These are phyloP conservation scores for Frieseomelitta varia DNA, from an alignment of 1,140 invertebrate species.

Conservation along the genomic window DNA sequence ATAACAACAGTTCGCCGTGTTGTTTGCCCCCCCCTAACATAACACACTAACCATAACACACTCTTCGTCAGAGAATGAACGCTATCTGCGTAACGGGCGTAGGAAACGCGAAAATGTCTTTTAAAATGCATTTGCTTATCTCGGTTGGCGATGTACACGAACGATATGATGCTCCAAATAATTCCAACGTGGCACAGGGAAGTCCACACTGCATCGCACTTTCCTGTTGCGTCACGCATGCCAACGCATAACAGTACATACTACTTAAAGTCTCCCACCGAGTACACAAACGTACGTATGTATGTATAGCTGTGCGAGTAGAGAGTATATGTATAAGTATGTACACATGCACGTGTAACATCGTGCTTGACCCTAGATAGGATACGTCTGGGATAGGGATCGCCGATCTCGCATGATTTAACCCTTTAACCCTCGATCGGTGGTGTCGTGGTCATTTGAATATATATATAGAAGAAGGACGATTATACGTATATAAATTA, in stretches of 20 bases:
- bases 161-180: constrained; percentile 40
- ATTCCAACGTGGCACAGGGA: constrained; percentile 52
- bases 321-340: not conserved
- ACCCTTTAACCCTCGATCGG: no score
- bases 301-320: not conserved
- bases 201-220: constrained; percentile 70
- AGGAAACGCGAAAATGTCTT: constrained; percentile 9
- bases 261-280: constrained; percentile 52
- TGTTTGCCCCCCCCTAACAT: not conserved
- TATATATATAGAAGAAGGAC: no score
- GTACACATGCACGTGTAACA: not conserved
- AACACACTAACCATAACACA: no score
- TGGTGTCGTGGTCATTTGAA: no score
- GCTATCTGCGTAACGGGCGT: not conserved
- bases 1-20: not conserved
- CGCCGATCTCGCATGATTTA: constrained; percentile 17
- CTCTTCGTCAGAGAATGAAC: not conserved
- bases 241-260: constrained; percentile 78
- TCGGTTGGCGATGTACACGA: not conserved
- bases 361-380: not conserved
- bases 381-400: not conserved
- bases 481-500: no score
- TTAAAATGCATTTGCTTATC: constrained; percentile 22
- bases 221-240: constrained; percentile 79
- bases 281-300: not conserved